Evolutionary conservation across 2,113 vertebrate genomes (phyloP), one percentile per base, ranked within the genome.

Genomic region (Eidolon helvum): DNA sequence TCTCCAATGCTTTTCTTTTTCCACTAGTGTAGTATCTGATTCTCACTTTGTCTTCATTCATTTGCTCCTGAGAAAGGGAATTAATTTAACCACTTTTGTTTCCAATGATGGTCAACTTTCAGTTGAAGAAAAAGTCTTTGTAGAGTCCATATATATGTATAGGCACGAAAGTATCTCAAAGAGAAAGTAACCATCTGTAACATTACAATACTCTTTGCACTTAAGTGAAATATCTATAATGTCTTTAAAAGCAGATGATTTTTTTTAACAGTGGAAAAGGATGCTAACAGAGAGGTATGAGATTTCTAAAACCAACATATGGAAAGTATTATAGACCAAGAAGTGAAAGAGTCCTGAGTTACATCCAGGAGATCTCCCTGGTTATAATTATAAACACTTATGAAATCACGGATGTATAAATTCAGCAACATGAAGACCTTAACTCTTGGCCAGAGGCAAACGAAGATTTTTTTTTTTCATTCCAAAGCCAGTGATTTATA

Each of bases 401-500:
- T 75, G 82, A 95, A 97, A 88, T 92, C 93, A 89, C 55, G 43
- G 12, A 74, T 48, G 28, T 45, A 95, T 53, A 95, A 82, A 94
- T 88, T 91, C 69, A 95, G 92, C 72, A 75, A 96, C 91, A 94
- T 45, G 71, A 93, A 2, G 28, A 66, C 75, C 85, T 94, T 79
- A 68, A 79, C 53, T 96, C 93, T 97, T 97, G 94, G 92, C 91
- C 92, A 86, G 45, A 84, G 57, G 48, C 15, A 48, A 96, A 86
- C 68, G 97, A 96, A 98, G 53, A 69, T 82, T 88, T 87, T 35
- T 87, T n/a, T 33, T 83, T 71, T 66, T 75, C 24, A 94, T 5
- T 11, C 90, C 59, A 92, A 98, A 98, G 2, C 78, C 87, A 95
- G 15, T 91, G 98, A 97, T 96, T 84, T 94, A 65, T 94, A 79